Percentiles rank a stretch among this genome's conserved stretches.
phyloP scores from a whole-genome alignment of 2,113 vertebrate species.

The Phylloscopus trochiloides region DNA sequence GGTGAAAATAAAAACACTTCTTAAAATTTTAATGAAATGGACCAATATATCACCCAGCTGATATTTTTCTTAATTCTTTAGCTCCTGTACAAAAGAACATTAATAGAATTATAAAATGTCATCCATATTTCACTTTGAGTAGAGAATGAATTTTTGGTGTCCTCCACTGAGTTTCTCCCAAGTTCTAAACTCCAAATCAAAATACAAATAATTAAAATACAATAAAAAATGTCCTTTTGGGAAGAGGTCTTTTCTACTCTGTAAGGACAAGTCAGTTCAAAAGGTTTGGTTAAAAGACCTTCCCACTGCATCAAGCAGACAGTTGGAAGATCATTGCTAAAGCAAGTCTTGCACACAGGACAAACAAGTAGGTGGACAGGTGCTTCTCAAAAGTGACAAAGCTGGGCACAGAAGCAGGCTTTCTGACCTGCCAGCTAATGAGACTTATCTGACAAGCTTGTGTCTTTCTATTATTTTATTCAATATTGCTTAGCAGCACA shows the following conservation, averaged over 20 bases:
- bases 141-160: not conserved
- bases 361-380: not conserved
- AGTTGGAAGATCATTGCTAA: not conserved
- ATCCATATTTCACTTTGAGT: not conserved
- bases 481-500: not conserved
- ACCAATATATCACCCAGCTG: not conserved
- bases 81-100: not conserved
- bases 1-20: not conserved
- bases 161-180: not conserved
- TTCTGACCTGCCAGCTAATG: not conserved
- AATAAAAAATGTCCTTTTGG: not conserved
- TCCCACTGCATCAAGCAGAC: not conserved
- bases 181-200: not conserved
- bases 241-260: not conserved
- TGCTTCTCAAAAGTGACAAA: not conserved
- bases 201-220: not conserved
- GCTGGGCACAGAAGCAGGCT: not conserved
- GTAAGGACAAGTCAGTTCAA: not conserved
- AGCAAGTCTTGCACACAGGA: not conserved
- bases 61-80: not conserved
- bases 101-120: not conserved
- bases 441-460: not conserved
- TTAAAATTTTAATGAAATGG: not conserved
- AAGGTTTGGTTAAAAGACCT: not conserved
- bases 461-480: not conserved